Evolutionary conservation across 2,113 vertebrate genomes (phyloP).

Genomic region (Nipponia nippon): DNA sequence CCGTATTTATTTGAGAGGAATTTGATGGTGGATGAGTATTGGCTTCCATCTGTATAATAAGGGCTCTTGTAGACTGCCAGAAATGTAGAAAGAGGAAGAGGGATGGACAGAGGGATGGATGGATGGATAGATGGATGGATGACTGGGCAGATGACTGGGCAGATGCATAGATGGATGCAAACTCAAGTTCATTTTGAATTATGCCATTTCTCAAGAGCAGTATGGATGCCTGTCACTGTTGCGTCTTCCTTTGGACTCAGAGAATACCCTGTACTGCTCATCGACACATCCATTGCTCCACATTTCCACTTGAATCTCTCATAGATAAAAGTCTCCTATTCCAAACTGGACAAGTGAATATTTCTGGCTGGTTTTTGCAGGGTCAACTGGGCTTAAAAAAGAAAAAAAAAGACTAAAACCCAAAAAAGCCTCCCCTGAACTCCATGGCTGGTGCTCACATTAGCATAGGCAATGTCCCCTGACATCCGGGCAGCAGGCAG

Average conservation of each 20-base stretch:
- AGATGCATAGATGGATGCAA: neutral
- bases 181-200: neutral
- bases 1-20: neutral
- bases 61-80: neutral
- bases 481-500: slow-evolving; percentile 21
- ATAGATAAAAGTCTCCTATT: neutral
- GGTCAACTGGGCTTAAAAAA: neutral
- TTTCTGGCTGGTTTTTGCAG: neutral
- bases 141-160: neutral
- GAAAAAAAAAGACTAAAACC: neutral
- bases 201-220: neutral
- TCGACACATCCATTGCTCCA: neutral
- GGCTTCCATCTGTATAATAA: neutral
- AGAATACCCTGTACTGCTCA: rapidly evolving
- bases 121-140: neutral
- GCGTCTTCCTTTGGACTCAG: neutral
- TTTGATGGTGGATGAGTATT: neutral
- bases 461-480: neutral
- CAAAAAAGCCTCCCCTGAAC: neutral
- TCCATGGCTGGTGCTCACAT: neutral
- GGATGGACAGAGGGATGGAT: neutral
- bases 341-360: rapidly evolving
- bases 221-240: rapidly evolving
- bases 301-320: neutral
- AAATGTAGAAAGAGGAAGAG: neutral